Percentiles rank a stretch among this genome's conserved stretches.
Conservation (phyloP, 2,113 vertebrate species). For the Catharus fuscescens region DNA sequence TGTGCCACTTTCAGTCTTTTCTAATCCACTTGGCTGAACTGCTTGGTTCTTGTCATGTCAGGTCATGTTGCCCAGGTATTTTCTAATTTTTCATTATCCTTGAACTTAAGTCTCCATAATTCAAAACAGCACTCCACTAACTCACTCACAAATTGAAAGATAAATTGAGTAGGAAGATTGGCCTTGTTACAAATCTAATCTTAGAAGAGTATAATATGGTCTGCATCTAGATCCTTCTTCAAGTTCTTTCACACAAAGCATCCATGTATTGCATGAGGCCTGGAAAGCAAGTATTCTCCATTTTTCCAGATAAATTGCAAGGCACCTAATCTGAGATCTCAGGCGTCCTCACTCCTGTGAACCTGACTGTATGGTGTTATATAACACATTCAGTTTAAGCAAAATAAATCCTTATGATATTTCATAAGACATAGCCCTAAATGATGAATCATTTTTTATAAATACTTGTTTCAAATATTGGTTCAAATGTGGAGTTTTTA, state of each 20-base stretch:
- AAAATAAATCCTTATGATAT: not conserved
- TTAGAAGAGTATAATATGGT: not conserved
- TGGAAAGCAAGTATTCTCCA: not conserved
- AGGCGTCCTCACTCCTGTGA: not conserved
- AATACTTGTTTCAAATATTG: not conserved
- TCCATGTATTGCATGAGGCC: not conserved
- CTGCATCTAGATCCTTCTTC: not conserved
- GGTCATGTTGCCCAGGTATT: not conserved
- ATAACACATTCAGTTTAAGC: not conserved
- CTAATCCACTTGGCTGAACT: not conserved
- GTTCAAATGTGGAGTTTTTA: not conserved
- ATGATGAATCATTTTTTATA: not conserved
- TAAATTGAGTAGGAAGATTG: not conserved
- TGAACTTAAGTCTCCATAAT: not conserved
- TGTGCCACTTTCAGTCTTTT: not conserved
- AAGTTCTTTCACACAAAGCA: not conserved
- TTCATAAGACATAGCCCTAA: not conserved
- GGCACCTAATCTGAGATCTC: not conserved
- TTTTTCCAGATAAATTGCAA: not conserved
- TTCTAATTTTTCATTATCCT: not conserved
- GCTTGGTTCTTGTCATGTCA: not conserved
- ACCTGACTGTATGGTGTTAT: not conserved
- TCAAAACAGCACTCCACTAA: not conserved
- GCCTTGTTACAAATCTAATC: not conserved
- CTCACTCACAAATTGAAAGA: not conserved